A percentile compares a stretch with the other conserved stretches of the same genome.
Evolutionary conservation across 2,797 vertebrate species (phyloP).

Genomic region (Periparus ater): DNA sequence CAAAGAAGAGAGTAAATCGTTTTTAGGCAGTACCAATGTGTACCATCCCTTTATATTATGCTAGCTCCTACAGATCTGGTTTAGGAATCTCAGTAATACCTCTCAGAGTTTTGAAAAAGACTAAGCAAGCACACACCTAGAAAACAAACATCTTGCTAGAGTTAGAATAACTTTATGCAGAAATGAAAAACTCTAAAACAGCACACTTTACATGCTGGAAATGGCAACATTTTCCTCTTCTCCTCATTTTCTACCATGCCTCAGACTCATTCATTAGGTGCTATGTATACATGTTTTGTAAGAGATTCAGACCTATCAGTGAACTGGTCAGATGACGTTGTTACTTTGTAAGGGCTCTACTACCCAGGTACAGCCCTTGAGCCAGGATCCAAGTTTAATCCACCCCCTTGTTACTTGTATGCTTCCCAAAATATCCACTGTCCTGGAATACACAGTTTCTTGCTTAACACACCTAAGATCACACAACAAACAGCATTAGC

Average conservation of each 20-base stretch:
- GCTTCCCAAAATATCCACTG: not conserved
- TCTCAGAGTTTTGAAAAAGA: not conserved
- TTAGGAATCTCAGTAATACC: not conserved
- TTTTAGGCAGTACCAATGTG: not conserved
- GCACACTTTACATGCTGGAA: not conserved
- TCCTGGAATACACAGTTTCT: not conserved
- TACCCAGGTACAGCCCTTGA: not conserved
- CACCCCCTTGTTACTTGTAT: accelerated
- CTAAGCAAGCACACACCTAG: not conserved
- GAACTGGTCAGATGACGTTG: not conserved
- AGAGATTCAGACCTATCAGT: not conserved
- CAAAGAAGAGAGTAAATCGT: not conserved
- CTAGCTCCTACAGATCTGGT: not conserved
- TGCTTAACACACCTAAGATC: not conserved
- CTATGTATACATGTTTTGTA: not conserved
- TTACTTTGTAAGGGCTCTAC: not conserved
- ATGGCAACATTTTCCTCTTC: not conserved
- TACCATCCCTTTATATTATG: not conserved
- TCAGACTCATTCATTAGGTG: not conserved
- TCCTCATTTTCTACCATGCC: not conserved
- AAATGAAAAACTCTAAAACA: not conserved
- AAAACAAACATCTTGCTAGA: not conserved
- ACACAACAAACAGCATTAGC: not conserved
- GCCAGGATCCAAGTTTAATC: not conserved
- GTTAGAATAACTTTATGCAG: not conserved